Conservation (phyloP, 1,140 invertebrate species). For the Oncopodura yosiiana region DNA sequence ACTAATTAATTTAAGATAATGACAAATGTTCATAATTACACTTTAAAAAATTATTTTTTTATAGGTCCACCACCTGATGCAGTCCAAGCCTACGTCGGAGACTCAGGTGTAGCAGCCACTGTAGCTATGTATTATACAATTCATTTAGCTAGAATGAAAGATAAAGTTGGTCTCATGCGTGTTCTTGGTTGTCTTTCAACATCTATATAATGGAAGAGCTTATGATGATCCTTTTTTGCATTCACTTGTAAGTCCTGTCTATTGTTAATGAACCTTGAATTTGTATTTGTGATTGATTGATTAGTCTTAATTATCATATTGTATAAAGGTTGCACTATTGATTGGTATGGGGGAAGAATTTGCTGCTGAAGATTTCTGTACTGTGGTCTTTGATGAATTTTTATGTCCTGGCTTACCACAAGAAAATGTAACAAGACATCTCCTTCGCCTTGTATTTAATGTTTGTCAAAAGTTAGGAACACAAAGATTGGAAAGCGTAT, state of each 20-base stretch:
- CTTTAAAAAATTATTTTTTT: slow-evolving; percentile 10
- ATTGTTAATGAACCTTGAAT: too few species aligned
- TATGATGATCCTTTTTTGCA: slow-evolving; percentile 94
- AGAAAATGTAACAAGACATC: slow-evolving; percentile 87
- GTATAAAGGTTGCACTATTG: slow-evolving; percentile 61
- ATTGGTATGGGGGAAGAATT: slow-evolving; percentile 88
- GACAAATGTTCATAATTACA: background rate
- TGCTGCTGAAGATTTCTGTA: slow-evolving; percentile 85
- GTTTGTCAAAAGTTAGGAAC: slow-evolving; percentile 76
- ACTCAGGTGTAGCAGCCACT: slow-evolving; percentile 81
- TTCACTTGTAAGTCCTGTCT: slow-evolving; percentile 53
- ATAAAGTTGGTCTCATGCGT: slow-evolving; percentile 72
- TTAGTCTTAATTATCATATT: background rate
- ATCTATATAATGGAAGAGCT: slow-evolving; percentile 76
- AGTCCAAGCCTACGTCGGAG: slow-evolving; percentile 78
- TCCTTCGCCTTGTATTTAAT: slow-evolving; percentile 85
- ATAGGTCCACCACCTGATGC: slow-evolving; percentile 78
- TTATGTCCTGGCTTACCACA: slow-evolving; percentile 76
- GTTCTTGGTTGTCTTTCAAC: slow-evolving; percentile 78
- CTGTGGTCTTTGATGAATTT: slow-evolving; percentile 91
- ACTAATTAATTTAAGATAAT: background rate
- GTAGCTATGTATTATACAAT: slow-evolving; percentile 91
- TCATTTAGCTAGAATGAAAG: slow-evolving; percentile 68
- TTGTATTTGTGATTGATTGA: too few species aligned
- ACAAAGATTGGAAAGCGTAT: slow-evolving; percentile 63